Evolutionary conservation across 2,113 vertebrate species (phyloP).

Genomic region (Amia ocellicauda): DNA sequence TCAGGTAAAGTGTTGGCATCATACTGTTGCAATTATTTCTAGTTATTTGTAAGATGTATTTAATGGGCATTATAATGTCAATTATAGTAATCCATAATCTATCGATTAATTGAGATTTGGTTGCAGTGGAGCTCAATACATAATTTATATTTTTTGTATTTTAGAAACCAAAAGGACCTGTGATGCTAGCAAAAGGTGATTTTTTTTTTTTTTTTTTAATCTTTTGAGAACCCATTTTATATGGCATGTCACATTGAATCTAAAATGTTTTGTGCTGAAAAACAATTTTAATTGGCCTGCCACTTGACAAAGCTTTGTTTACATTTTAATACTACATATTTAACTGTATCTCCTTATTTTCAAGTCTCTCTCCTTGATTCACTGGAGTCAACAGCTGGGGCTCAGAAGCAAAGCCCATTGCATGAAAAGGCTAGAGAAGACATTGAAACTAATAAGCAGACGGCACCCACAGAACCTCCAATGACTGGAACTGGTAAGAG

Average conservation of each 20-base stretch:
- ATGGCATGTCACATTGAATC: neutral
- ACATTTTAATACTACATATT: too few species aligned
- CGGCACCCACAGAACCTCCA: slow-evolving; percentile 44
- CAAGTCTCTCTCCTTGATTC: slow-evolving; percentile 80
- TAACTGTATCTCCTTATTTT: slow-evolving; percentile 27
- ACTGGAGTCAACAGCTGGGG: slow-evolving; percentile 69
- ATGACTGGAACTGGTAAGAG: slow-evolving; percentile 54
- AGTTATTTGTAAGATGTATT: too few species aligned
- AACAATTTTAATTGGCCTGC: neutral
- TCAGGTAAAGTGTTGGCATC: slow-evolving; percentile 35
- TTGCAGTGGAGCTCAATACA: too few species aligned
- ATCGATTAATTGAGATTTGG: too few species aligned
- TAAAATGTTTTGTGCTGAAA: neutral
- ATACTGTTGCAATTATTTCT: too few species aligned
- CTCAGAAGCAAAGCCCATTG: slow-evolving; percentile 32
- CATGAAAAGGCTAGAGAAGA: slow-evolving; percentile 21
- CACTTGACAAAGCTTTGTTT: too few species aligned
- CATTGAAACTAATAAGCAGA: slow-evolving; percentile 20
- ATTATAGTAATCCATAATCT: too few species aligned
- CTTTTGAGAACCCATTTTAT: neutral
- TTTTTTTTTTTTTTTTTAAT: neutral
- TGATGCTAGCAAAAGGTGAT: slow-evolving; percentile 81
- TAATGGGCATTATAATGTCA: too few species aligned
- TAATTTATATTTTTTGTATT: slow-evolving; percentile 27
- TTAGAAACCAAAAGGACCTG: slow-evolving; percentile 63